These are phyloP conservation scores for Bombus fervidus DNA, from an alignment of 1,140 invertebrate genomes.

Conservation along the genomic window DNA sequence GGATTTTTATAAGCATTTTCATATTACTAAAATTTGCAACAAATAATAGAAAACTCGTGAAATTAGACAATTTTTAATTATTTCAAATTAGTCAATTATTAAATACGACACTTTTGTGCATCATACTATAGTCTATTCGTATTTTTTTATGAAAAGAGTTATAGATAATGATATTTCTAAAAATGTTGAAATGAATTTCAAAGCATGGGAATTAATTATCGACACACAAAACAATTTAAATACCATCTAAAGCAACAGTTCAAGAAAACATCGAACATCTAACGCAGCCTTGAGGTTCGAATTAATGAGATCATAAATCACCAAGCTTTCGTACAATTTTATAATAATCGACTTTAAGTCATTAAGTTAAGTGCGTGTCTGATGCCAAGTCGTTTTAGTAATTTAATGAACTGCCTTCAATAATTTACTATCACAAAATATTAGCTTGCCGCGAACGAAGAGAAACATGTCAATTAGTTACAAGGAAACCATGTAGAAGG, in stretches of 20 bases:
- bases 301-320: not conserved
- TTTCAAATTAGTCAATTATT: too few relatives aligned
- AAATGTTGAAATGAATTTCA: too few relatives aligned
- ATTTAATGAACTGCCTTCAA: not conserved
- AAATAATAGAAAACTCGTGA: too few relatives aligned
- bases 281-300: not conserved
- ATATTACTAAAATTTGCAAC: not conserved
- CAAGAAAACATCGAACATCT: not conserved
- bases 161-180: too few relatives aligned
- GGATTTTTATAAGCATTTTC: constrained; percentile 22
- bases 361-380: not conserved
- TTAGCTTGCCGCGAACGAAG: not conserved
- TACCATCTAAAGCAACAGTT: not conserved
- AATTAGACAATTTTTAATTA: too few relatives aligned
- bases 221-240: not conserved
- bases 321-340: not conserved
- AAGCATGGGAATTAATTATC: too few relatives aligned
- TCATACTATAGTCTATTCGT: too few relatives aligned
- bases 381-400: not conserved
- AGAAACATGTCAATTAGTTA: constrained; percentile 7
- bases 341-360: not conserved
- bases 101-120: too few relatives aligned
- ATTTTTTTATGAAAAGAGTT: too few relatives aligned
- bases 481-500: not conserved
- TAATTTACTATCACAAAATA: not conserved